phyloP scores from a whole-genome alignment of 2,797 vertebrate genomes.

The Semaprochilodus insignis region DNA sequence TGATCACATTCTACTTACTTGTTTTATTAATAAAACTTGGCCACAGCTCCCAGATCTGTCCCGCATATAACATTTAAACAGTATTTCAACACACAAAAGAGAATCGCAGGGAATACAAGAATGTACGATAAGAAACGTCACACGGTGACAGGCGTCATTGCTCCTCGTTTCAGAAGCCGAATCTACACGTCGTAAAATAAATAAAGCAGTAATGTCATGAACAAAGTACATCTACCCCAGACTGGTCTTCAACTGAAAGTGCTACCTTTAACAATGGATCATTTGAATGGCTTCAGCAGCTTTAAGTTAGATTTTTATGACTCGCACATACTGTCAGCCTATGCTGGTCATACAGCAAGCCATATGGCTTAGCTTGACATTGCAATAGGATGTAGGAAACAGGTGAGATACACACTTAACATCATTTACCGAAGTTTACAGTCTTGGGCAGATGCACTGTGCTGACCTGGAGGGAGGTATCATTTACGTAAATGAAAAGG shows the following conservation, averaged over 20 bases:
- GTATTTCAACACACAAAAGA: constrained; percentile 32
- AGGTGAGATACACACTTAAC: constrained; percentile 13
- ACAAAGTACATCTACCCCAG: neutral
- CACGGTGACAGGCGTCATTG: constrained; percentile 63
- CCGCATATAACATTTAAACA: constrained; percentile 14
- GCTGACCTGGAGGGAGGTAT: neutral
- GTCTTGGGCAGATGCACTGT: neutral
- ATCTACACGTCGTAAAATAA: constrained; percentile 58
- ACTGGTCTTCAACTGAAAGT: constrained; percentile 1
- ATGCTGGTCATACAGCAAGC: neutral
- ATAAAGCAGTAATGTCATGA: constrained; percentile 41
- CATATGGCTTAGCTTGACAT: neutral
- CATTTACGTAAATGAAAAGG: constrained; percentile 7
- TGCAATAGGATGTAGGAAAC: neutral
- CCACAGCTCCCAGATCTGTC: constrained; percentile 1
- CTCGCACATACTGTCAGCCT: neutral
- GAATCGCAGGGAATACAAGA: constrained; percentile 31
- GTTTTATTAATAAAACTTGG: constrained; percentile 18
- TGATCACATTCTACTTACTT: neutral
- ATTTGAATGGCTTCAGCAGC: neutral
- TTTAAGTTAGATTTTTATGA: neutral
- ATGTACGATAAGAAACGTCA: constrained; percentile 60
- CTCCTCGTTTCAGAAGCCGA: constrained; percentile 56
- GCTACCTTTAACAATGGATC: neutral
- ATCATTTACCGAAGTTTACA: constrained; percentile 16